Evolutionary conservation across 2,797 vertebrate species (phyloP).

Genomic region (Hylomyscus alleni): DNA sequence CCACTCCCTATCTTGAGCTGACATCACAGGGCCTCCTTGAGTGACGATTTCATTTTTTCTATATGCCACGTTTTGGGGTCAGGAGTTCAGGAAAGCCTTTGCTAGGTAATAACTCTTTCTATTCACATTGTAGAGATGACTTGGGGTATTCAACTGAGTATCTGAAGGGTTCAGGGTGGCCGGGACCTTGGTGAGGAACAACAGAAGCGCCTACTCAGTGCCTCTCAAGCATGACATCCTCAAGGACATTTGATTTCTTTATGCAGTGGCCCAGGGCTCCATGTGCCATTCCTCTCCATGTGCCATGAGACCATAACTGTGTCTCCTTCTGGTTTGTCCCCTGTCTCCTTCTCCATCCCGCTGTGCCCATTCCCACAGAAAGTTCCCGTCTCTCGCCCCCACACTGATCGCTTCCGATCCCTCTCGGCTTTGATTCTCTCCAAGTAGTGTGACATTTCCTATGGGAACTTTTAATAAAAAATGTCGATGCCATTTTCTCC

Average conservation of each 20-base stretch:
- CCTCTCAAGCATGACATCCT: not conserved
- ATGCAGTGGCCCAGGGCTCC: not conserved
- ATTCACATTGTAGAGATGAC: not conserved
- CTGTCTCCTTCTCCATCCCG: not conserved
- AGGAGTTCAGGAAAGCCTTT: not conserved
- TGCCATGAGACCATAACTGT: not conserved
- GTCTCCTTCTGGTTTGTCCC: not conserved
- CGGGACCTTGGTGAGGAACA: not conserved
- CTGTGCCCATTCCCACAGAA: not conserved
- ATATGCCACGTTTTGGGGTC: not conserved
- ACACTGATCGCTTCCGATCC: not conserved
- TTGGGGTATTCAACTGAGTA: not conserved
- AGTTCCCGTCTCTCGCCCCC: not conserved
- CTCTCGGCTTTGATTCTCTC: not conserved
- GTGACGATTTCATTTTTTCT: not conserved
- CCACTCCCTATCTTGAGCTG: not conserved
- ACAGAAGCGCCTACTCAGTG: accelerated
- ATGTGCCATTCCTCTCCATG: not conserved
- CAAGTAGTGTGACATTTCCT: not conserved
- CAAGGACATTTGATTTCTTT: not conserved
- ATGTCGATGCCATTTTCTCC: not conserved
- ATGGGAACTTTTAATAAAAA: not conserved
- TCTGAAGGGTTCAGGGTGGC: not conserved
- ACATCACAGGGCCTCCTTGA: not conserved
- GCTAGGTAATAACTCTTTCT: not conserved